Evolutionary conservation across 1,140 invertebrate species (phyloP), one percentile per base, ranked within the genome.

Genomic region (Drosophila nigrodunni): DNA sequence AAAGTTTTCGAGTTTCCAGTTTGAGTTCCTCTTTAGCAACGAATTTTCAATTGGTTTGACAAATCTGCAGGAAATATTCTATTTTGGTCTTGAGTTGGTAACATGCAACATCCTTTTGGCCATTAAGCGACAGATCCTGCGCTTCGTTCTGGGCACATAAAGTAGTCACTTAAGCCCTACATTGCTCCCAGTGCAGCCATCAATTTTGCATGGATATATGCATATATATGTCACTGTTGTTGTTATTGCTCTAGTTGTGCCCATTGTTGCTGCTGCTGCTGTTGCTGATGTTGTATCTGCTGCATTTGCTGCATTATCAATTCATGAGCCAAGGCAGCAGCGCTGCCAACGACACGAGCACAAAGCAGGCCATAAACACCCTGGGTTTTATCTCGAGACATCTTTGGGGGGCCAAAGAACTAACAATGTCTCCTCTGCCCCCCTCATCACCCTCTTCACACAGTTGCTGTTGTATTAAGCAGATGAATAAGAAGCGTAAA

Each of bases 261-360:
- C 30, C 21, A 41, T 34, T 69, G 55, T 30, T 30, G 21, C 1
- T 54, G 57, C 67, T 43, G 47, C 6, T 46, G 58, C 67, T 77
- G 77, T 21, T 66, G 70, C n/a, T 49, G 65, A 6, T 37, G 57
- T 47, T 64, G 66, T 49, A 57, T 55, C 43, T 64, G 73, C 83
- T 87, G 82, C 82, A 87, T 80, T 81, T 86, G 74, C 76, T 80
- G 83, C 79, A 88, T 88, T 88, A 87, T 74, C 83, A 88, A 87
- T 87, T 87, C 83, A 88, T 88, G 80, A 80, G 83, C 58, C 66
- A 68, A 41, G 25, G 64, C 25, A 66, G 55, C 71, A 59, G 71
- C 74, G 77, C 72, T 65, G 67, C 57, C 58, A 74, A 43, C 52
- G 72, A 74, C 49, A 64, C 35, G 30, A 62, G 58, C 71, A 21